Percentiles rank a stretch among this genome's conserved stretches.
Conservation (phyloP, 2,888 invertebrate species). For the Fragum whitleyi region DNA sequence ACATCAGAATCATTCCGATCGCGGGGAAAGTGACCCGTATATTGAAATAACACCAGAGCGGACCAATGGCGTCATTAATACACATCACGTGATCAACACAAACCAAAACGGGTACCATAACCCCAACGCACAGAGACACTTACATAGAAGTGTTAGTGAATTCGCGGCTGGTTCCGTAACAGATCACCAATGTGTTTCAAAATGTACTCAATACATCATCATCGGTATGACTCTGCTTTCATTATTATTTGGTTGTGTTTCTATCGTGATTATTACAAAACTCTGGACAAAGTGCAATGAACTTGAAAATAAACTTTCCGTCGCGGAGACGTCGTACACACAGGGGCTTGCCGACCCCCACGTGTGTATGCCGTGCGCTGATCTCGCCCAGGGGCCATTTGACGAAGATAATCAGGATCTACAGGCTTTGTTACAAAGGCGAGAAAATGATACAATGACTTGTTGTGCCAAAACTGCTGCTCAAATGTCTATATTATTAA, state of each 20-base stretch:
- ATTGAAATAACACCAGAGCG: not conserved
- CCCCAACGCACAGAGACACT: not conserved
- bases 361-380: constrained; percentile 64
- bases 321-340: constrained; percentile 17
- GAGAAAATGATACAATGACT: constrained; percentile 42
- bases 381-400: constrained; percentile 60
- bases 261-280: not conserved
- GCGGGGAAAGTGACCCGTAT: not conserved
- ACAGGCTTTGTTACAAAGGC: constrained; percentile 29
- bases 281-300: constrained; percentile 15
- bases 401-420: constrained; percentile 59
- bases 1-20: not conserved
- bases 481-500: constrained; percentile 58
- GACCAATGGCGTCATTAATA: not conserved
- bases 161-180: not conserved
- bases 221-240: not conserved
- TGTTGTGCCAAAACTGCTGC: constrained; percentile 61
- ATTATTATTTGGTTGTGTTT: not conserved
- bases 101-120: constrained; percentile 8
- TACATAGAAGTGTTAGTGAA: not conserved
- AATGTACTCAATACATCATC: constrained; percentile 18
- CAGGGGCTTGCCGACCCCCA: constrained; percentile 35
- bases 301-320: not conserved
- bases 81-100: constrained; percentile 17
- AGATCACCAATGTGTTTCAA: constrained; percentile 15